These are phyloP conservation scores for Alcedo quadribrachys DNA, from an alignment of 2,797 vertebrate genomes.

Conservation along the genomic window DNA sequence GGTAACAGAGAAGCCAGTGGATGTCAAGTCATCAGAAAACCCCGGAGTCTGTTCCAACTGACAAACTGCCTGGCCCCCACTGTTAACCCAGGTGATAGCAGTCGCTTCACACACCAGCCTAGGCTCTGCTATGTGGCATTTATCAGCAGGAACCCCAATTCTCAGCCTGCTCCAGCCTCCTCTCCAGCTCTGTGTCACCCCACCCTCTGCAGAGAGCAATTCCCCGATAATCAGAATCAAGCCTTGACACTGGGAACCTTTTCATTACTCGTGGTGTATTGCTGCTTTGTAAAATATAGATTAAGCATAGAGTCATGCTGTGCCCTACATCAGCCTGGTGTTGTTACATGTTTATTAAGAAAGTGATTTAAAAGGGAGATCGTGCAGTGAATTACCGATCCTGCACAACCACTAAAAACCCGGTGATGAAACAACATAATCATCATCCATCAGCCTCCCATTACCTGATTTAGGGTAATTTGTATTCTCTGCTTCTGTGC, in stretches of 20 bases:
- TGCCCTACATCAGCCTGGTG: conserved; percentile 43
- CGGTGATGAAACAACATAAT: conserved; percentile 48
- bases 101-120: not conserved
- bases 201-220: not conserved
- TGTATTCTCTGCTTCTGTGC: conserved; percentile 64
- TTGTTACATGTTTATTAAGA: conserved; percentile 68
- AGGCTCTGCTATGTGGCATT: not conserved
- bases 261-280: conserved; percentile 32
- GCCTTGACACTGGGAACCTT: not conserved
- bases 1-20: not conserved
- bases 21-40: not conserved
- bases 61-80: not conserved
- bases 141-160: not conserved
- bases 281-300: conserved; percentile 48
- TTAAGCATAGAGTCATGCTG: conserved; percentile 26
- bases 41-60: not conserved
- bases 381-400: conserved; percentile 28
- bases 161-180: not conserved
- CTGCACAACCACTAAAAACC: conserved; percentile 31
- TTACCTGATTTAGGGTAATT: conserved; percentile 67
- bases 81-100: not conserved
- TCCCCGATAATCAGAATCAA: not conserved
- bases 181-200: not conserved
- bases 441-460: conserved; percentile 46
- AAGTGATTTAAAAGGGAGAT: conserved; percentile 61